Evolutionary conservation across 2,113 vertebrate species (phyloP).

Genomic region (Stomatorhinus ivindoensis): DNA sequence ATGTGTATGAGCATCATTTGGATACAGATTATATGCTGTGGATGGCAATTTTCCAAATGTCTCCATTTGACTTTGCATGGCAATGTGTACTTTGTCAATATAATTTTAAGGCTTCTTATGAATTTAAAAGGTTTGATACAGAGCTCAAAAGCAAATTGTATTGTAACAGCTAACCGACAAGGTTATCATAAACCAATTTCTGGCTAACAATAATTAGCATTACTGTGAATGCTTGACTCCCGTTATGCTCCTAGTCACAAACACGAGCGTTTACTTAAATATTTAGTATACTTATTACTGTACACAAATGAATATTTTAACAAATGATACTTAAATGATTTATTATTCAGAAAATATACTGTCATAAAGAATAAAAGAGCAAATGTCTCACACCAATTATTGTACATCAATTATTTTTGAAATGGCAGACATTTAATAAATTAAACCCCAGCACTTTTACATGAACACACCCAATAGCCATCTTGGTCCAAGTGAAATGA

Average conservation of each 20-base stretch:
- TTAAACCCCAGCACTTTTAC: not conserved
- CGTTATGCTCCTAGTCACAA: not conserved
- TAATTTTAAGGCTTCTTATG: not conserved
- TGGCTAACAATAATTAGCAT: not conserved
- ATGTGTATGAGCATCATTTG: not conserved
- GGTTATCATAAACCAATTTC: not conserved
- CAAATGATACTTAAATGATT: not conserved
- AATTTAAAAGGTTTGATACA: not conserved
- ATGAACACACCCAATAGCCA: not conserved
- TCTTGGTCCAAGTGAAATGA: constrained; percentile 1
- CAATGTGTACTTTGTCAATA: not conserved
- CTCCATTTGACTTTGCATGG: too few relatives aligned
- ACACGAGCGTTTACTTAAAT: not conserved
- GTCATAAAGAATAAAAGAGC: not conserved
- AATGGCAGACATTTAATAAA: not conserved
- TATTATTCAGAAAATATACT: not conserved
- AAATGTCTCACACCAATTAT: not conserved
- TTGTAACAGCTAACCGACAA: not conserved
- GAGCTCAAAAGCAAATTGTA: not conserved
- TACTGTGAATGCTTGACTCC: not conserved
- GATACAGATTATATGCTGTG: not conserved
- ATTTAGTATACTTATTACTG: not conserved
- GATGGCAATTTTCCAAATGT: not conserved
- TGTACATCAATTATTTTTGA: not conserved
- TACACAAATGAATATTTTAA: not conserved